Evolutionary conservation across 2,888 invertebrate genomes (phyloP).

Genomic region (Idaea aversata): DNA sequence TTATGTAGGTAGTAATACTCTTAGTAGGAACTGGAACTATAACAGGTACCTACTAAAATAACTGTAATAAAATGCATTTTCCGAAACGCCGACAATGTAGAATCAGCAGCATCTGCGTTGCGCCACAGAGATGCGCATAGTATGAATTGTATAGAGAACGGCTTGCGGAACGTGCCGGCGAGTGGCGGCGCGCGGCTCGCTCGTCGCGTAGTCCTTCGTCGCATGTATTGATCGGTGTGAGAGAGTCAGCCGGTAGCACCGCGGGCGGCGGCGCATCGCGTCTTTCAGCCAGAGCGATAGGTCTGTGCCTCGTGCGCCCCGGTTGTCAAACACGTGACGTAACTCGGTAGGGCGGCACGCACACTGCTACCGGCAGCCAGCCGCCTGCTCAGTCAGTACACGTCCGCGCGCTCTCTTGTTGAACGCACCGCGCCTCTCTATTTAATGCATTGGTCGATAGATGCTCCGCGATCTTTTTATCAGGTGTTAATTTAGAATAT

Average conservation of each 20-base stretch:
- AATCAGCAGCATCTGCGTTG: too few relatives aligned
- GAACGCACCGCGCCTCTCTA: constrained; percentile 39
- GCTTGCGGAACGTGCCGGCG: constrained; percentile 54
- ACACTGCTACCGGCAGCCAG: constrained; percentile 55
- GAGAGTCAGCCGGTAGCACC: constrained; percentile 14
- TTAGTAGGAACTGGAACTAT: too few relatives aligned
- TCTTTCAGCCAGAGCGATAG: constrained; percentile 5
- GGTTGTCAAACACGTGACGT: constrained; percentile 29
- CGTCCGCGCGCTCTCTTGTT: constrained; percentile 45
- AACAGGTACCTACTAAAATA: too few relatives aligned
- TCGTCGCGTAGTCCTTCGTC: constrained; percentile 4
- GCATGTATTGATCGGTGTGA: neutral
- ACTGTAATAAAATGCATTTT: too few relatives aligned
- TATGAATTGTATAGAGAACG: constrained; percentile 45
- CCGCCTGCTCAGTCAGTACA: constrained; percentile 52
- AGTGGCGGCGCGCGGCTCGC: constrained; percentile 27
- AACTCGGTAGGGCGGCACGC: constrained; percentile 36
- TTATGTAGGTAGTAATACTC: too few relatives aligned
- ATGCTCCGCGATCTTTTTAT: neutral
- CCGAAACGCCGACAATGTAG: too few relatives aligned
- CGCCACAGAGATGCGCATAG: constrained; percentile 10
- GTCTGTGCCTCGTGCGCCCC: constrained; percentile 7
- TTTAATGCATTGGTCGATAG: neutral
- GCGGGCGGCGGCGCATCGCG: constrained; percentile 11
- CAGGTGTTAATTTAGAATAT: neutral